A percentile compares a stretch with the other conserved stretches of the same genome.
Conservation (phyloP, 2,113 vertebrate species). For the Mustela lutreola region DNA sequence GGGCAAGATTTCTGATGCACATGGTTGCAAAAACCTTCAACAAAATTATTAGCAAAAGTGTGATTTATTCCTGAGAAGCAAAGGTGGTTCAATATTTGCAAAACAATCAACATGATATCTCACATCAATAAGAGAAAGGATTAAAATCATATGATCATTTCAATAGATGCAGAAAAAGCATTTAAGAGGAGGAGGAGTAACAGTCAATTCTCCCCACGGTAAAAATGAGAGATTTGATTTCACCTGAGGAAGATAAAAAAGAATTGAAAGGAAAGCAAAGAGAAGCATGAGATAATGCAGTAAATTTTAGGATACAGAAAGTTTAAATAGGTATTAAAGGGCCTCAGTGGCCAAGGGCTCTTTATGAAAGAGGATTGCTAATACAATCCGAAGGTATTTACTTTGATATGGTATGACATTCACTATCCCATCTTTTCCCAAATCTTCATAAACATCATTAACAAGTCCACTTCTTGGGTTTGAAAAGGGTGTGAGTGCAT, state of each 20-base stretch:
- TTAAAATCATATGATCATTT: neutral
- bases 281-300: neutral
- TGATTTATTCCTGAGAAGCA: neutral
- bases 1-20: neutral
- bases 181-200: neutral
- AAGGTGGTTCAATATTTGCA: neutral
- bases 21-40: neutral
- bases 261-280: neutral
- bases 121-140: neutral
- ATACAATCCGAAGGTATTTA: neutral
- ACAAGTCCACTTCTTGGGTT: neutral
- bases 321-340: neutral
- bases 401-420: neutral
- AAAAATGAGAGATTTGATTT: neutral
- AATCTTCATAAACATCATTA: neutral
- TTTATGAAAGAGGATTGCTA: neutral
- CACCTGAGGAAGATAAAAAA: neutral
- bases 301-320: neutral
- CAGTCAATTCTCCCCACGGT: neutral
- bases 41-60: neutral
- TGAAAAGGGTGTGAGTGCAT: neutral
- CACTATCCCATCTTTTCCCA: neutral
- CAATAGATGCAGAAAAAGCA: neutral
- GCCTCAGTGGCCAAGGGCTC: rapidly evolving
- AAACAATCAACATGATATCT: neutral